These are phyloP conservation scores for Scaptomyza pallida DNA, from an alignment of 1,140 invertebrate genomes.

Conservation along the genomic window DNA sequence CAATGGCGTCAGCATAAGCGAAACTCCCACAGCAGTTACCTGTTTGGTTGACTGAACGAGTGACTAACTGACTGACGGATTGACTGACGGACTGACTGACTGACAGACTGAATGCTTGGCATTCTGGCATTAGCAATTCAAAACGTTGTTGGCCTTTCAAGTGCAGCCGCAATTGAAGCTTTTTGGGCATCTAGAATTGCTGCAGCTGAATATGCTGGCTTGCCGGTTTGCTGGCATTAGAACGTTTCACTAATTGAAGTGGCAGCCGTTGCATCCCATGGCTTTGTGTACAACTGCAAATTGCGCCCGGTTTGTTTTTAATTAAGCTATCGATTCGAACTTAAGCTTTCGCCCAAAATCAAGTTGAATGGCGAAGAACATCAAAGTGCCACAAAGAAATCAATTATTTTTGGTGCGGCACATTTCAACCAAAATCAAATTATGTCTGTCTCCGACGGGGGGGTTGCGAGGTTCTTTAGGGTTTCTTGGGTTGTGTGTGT, in stretches of 20 bases:
- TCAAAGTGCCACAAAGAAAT: conserved; percentile 57
- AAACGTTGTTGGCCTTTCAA: conserved; percentile 47
- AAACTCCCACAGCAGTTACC: conserved; percentile 11
- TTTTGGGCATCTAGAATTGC: conserved; percentile 35
- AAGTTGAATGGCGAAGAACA: conserved; percentile 53
- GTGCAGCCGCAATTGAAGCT: conserved; percentile 42
- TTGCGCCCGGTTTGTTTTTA: conserved; percentile 38
- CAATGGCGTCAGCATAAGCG: not conserved
- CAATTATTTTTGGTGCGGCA: conserved; percentile 46
- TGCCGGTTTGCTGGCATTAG: conserved; percentile 15
- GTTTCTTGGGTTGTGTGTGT: too few species aligned
- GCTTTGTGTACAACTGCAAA: not conserved
- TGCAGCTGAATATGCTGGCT: conserved; percentile 9
- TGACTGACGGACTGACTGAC: conserved; percentile 9
- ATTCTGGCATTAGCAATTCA: conserved; percentile 72
- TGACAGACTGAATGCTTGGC: not conserved
- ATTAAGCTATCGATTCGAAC: conserved; percentile 30
- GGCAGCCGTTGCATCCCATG: conserved; percentile 23
- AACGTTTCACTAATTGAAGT: conserved; percentile 74
- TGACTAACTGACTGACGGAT: not conserved
- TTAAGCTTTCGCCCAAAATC: conserved; percentile 46
- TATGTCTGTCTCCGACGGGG: conserved; percentile 25
- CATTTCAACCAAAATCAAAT: conserved; percentile 58
- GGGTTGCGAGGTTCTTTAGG: too few species aligned
- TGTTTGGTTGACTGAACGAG: not conserved